phyloP scores from a whole-genome alignment of 2,113 vertebrate species.

The Hippocampus mohnikei region DNA sequence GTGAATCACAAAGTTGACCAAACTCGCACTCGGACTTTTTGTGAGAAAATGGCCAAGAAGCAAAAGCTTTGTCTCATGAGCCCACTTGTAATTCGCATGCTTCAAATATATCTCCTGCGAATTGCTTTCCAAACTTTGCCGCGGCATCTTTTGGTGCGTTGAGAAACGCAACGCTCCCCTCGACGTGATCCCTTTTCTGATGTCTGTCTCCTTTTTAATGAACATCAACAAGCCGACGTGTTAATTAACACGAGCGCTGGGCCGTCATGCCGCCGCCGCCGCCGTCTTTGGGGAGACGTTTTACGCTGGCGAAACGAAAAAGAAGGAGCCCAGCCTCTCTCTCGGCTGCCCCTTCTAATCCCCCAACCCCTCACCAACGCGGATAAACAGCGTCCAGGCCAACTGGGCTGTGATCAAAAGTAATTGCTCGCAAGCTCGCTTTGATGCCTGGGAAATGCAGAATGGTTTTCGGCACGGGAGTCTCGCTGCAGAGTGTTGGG shows the following conservation, averaged over 20 bases:
- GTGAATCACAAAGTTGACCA: slow-evolving; percentile 47
- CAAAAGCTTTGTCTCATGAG: slow-evolving; percentile 9
- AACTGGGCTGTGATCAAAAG: slow-evolving; percentile 58
- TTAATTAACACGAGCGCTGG: slow-evolving; percentile 71
- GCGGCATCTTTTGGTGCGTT: slow-evolving; percentile 10
- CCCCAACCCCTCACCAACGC: no score
- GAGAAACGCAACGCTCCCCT: slow-evolving; percentile 22
- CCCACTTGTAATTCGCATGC: slow-evolving; percentile 15
- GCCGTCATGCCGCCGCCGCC: slow-evolving; percentile 34
- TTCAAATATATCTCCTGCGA: slow-evolving; percentile 22
- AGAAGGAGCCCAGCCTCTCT: slow-evolving; percentile 32
- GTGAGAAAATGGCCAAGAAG: background rate
- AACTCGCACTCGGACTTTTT: background rate
- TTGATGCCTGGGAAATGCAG: slow-evolving; percentile 51
- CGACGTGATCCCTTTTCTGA: slow-evolving; percentile 54
- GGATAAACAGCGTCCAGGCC: slow-evolving; percentile 52
- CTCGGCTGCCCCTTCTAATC: slow-evolving; percentile 35
- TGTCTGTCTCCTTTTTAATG: slow-evolving; percentile 70
- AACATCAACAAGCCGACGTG: slow-evolving; percentile 66
- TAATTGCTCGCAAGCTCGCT: slow-evolving; percentile 55
- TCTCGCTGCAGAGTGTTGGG: slow-evolving; percentile 19
- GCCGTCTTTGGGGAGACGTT: slow-evolving; percentile 57
- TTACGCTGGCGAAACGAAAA: slow-evolving; percentile 48
- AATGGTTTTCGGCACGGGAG: slow-evolving; percentile 42
- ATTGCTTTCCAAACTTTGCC: slow-evolving; percentile 17